Conservation (phyloP, 2,888 invertebrate species). For the Meghimatium bilineatum region DNA sequence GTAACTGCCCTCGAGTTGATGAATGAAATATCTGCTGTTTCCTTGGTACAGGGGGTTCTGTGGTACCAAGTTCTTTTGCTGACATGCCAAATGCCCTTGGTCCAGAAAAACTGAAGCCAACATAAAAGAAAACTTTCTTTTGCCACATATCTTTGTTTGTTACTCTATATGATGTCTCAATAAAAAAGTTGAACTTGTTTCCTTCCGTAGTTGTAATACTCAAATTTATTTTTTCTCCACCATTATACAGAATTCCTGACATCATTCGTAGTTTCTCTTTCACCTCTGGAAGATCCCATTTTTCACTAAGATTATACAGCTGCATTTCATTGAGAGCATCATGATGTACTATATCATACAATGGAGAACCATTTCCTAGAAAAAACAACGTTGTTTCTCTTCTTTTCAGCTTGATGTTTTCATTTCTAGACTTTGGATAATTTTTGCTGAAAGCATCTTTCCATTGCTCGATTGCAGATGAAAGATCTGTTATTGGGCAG, state of each 20-base stretch:
- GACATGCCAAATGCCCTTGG: constrained; percentile 61
- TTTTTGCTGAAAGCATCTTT: constrained; percentile 57
- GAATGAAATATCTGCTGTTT: neutral
- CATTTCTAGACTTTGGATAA: constrained; percentile 58
- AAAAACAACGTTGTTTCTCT: constrained; percentile 63
- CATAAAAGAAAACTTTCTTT: constrained; percentile 61
- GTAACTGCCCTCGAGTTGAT: neutral
- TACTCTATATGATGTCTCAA: constrained; percentile 59
- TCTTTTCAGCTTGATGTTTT: constrained; percentile 48
- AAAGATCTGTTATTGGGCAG: constrained; percentile 45
- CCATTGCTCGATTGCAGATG: constrained; percentile 55
- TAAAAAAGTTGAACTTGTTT: constrained; percentile 49
- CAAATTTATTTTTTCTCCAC: constrained; percentile 55
- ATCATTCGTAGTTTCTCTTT: constrained; percentile 54
- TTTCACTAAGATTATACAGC: neutral
- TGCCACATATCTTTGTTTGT: constrained; percentile 56
- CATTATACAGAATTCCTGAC: constrained; percentile 54
- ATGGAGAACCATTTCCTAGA: constrained; percentile 55
- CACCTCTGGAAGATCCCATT: constrained; percentile 55
- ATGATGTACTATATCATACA: constrained; percentile 27
- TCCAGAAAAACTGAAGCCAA: constrained; percentile 64
- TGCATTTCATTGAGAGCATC: constrained; percentile 8
- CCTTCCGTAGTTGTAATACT: constrained; percentile 48
- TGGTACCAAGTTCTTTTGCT: constrained; percentile 42
- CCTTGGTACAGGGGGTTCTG: neutral